Conservation (phyloP, 1,140 invertebrate genomes). For the Stegodyphus dumicola region DNA sequence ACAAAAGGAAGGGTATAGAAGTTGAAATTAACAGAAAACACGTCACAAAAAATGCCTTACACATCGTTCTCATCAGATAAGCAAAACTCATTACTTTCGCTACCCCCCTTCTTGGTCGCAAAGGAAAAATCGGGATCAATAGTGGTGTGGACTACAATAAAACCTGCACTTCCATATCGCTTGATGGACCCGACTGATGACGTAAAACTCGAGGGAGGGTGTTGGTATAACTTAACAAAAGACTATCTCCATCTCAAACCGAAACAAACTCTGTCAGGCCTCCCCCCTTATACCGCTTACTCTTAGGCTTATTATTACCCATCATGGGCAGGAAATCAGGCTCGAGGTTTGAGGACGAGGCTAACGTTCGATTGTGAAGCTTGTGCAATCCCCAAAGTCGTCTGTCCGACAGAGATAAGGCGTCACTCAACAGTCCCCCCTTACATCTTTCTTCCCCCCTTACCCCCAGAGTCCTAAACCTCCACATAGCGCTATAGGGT, state of each 20-base stretch:
- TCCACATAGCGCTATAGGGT: conserved; percentile 4
- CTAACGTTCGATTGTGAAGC: conserved; percentile 46
- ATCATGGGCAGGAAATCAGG: conserved; percentile 39
- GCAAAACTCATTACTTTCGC: conserved; percentile 34
- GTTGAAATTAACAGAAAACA: background rate
- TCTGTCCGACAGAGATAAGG: conserved; percentile 51
- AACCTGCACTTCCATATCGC: conserved; percentile 8
- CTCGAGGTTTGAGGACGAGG: conserved; percentile 37
- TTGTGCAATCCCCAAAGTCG: conserved; percentile 48
- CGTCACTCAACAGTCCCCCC: conserved; percentile 24
- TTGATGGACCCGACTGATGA: background rate
- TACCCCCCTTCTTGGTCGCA: too few species aligned
- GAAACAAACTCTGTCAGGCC: conserved; percentile 36
- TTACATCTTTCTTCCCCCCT: background rate
- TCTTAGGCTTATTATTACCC: conserved; percentile 42
- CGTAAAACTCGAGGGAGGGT: conserved; percentile 18
- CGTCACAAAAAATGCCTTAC: background rate
- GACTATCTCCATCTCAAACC: conserved; percentile 51
- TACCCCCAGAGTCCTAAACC: conserved; percentile 9
- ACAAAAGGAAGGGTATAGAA: too few species aligned
- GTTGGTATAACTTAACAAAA: conserved; percentile 31
- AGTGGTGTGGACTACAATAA: conserved; percentile 2
- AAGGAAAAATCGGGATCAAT: conserved; percentile 39
- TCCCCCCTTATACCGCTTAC: background rate
- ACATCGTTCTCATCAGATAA: conserved; percentile 9